phyloP scores from a whole-genome alignment of 2,113 vertebrate species.

The Pangasianodon hypophthalmus region DNA sequence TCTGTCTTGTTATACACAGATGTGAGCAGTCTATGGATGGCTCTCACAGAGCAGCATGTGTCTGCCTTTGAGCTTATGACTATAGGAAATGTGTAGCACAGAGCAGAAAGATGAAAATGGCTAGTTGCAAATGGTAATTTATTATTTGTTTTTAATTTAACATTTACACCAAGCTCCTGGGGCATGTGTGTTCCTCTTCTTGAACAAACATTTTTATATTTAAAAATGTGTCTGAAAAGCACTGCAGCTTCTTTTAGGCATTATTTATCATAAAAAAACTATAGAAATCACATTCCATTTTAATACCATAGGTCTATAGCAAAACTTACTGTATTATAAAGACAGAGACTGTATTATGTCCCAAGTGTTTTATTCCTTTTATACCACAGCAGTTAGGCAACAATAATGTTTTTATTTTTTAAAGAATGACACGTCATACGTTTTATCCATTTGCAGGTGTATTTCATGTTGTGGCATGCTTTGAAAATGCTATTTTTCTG shows the following conservation, averaged over 20 bases:
- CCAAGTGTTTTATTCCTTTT: not conserved
- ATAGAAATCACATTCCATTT: not conserved
- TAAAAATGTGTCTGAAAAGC: not conserved
- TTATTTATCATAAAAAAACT: not conserved
- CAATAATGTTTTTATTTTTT: not conserved
- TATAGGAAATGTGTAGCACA: not conserved
- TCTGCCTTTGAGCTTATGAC: not conserved
- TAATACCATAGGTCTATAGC: not conserved
- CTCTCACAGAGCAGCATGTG: conserved; percentile 30
- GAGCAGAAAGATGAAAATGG: not conserved
- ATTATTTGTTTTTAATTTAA: not conserved
- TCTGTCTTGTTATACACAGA: conserved; percentile 19
- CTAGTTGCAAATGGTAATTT: not conserved
- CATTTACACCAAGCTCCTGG: not conserved
- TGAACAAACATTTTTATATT: not conserved
- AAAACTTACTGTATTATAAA: not conserved
- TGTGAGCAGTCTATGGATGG: conserved; percentile 26
- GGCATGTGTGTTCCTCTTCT: not conserved
- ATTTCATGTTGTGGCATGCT: too few species aligned
- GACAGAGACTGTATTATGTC: not conserved
- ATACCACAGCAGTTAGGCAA: not conserved
- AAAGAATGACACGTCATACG: not conserved
- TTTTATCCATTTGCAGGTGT: not conserved
- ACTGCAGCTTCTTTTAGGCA: not conserved
- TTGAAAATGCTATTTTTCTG: not conserved